Conservation (phyloP, 2,113 vertebrate genomes). For the human region DNA sequence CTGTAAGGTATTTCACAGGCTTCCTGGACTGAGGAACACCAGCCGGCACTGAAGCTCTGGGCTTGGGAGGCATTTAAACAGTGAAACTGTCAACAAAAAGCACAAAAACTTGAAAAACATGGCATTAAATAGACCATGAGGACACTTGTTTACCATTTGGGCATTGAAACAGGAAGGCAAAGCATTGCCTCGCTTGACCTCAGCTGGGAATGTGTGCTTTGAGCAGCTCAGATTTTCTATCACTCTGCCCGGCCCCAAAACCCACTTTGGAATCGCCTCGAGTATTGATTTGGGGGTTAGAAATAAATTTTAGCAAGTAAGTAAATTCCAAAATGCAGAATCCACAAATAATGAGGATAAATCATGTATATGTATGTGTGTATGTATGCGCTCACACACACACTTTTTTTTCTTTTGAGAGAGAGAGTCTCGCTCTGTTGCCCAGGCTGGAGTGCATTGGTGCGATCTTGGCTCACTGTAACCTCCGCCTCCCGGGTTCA, state of each 20-base stretch:
- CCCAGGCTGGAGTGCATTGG: too few relatives aligned
- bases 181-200: rapidly evolving
- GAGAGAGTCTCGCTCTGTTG: too few relatives aligned
- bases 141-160: rapidly evolving
- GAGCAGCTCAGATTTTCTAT: rapidly evolving
- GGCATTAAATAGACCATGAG: rapidly evolving
- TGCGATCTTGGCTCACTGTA: too few relatives aligned
- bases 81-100: background rate
- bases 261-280: rapidly evolving
- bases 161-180: rapidly evolving
- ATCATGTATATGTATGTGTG: too few relatives aligned
- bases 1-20: rapidly evolving
- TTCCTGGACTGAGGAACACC: rapidly evolving
- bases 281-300: background rate
- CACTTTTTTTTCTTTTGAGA: too few relatives aligned
- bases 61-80: rapidly evolving
- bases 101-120: background rate
- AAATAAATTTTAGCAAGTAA: background rate
- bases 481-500: too few relatives aligned
- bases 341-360: rapidly evolving
- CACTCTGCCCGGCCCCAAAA: background rate
- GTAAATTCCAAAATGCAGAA: background rate
- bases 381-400: too few relatives aligned
- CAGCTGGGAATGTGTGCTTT: rapidly evolving
- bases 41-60: rapidly evolving